Percentiles rank a stretch among this genome's conserved stretches.
phyloP scores from a whole-genome alignment of 2,888 invertebrate species.

The Plemyria rubiginata region DNA sequence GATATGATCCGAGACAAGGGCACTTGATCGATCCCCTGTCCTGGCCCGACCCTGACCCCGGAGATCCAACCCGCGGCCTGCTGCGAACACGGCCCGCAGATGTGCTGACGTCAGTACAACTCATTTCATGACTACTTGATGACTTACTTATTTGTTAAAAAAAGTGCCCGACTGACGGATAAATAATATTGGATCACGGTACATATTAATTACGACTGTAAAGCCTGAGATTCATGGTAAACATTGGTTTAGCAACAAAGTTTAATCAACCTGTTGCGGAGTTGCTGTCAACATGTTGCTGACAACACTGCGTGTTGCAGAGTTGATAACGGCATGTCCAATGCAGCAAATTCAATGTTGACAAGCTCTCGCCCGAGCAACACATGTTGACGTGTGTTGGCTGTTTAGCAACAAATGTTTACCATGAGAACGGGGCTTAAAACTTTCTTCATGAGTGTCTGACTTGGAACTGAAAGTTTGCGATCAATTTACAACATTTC shows the following conservation, averaged over 20 bases:
- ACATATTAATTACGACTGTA: conserved; percentile 10
- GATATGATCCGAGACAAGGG: conserved; percentile 56
- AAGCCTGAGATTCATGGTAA: too few relatives aligned
- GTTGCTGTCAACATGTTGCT: too few relatives aligned
- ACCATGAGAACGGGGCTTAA: too few relatives aligned
- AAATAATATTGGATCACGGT: not conserved
- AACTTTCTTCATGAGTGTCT: conserved; percentile 28
- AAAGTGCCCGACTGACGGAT: conserved; percentile 3
- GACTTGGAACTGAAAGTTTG: conserved; percentile 2
- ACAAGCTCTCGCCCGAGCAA: too few relatives aligned
- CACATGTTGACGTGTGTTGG: too few relatives aligned
- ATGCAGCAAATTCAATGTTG: too few relatives aligned
- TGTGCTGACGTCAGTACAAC: conserved; percentile 32
- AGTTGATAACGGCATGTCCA: too few relatives aligned
- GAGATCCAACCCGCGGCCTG: conserved; percentile 45
- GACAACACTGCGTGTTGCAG: too few relatives aligned
- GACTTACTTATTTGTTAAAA: conserved; percentile 25
- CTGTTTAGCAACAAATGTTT: too few relatives aligned
- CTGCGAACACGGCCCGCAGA: conserved; percentile 40
- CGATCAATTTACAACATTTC: not conserved
- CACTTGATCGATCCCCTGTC: conserved; percentile 63
- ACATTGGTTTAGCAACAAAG: too few relatives aligned
- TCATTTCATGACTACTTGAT: conserved; percentile 22
- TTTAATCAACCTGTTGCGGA: too few relatives aligned
- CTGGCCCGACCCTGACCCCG: conserved; percentile 70